Evolutionary conservation across 1,140 invertebrate species (phyloP), one percentile per base, ranked within the genome.

Genomic region (Helicoverpa zea): DNA sequence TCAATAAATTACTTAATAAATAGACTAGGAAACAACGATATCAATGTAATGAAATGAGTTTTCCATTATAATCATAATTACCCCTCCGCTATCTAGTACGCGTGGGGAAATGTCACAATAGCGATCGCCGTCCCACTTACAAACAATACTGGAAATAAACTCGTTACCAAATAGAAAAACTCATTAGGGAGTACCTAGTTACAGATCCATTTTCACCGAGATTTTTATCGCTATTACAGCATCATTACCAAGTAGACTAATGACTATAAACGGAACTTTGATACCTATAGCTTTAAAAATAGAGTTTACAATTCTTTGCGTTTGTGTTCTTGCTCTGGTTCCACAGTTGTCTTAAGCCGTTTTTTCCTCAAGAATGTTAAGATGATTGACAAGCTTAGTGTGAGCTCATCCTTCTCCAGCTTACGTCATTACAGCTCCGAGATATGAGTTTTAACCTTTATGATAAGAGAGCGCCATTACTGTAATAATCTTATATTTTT

Each of bases 181-280:
- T 51, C 47, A 68, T 68, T 68, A 47, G 16, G 1, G 11, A 23
- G 11, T 68, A n/a, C n/a, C n/a, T n/a, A 68, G 10, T 51, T 51
- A 68, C 11, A 68, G 64, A 68, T 23, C 35, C 64, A 68, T 68
- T 68, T 68, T 68, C 64, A 68, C 47, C 5, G 16, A 68, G 47
- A 51, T 68, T 51, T 35, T 66, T 66, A 35, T 43, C 35, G 43
- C n/a, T 35, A 66, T 66, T 66, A 66, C 35, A 43, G 2, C 14
- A 43, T 12, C n/a, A 51, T 23, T 51, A 68, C 11, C 10, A 16
- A 61, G 43, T 7, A 51, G 18, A 23, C 14, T 61, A 61, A 61
- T 11, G 14, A 12, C 1, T 66, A 2, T 23, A 5, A 16, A 68
- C 16, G 30, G n/a, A 7, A 68, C 49, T 51, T 13, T 51, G 1